phyloP scores from a whole-genome alignment of 2,797 vertebrate genomes.

The Nasua narica region DNA sequence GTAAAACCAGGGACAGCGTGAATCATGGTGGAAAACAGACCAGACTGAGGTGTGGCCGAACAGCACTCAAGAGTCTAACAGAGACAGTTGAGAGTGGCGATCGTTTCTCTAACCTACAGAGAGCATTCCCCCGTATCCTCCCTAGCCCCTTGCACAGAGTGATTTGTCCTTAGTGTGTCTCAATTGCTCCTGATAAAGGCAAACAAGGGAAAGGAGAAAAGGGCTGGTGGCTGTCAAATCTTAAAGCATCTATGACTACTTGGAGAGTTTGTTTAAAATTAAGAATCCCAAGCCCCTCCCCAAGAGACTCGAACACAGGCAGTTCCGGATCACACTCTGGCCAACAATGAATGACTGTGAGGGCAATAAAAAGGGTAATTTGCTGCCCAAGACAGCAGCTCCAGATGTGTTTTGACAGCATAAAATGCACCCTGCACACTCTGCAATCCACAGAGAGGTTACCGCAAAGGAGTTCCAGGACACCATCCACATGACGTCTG shows the following conservation, averaged over 20 bases:
- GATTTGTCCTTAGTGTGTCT: background rate
- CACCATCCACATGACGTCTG: background rate
- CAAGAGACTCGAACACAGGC: background rate
- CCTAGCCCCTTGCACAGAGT: background rate
- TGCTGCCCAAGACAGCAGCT: background rate
- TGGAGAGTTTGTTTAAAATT: background rate
- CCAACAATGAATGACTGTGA: background rate
- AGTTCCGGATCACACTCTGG: background rate
- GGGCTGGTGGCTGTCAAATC: background rate
- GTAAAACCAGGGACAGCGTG: background rate
- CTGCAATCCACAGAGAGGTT: background rate
- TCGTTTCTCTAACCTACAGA: background rate
- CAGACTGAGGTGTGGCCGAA: background rate
- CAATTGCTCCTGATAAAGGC: background rate
- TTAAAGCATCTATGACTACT: background rate
- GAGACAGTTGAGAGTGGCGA: rapidly evolving
- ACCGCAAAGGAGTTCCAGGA: background rate
- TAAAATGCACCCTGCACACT: background rate
- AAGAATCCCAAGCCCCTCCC: background rate
- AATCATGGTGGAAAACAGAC: background rate
- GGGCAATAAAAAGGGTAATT: background rate
- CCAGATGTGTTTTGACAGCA: background rate
- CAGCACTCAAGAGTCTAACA: background rate
- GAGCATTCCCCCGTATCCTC: background rate
- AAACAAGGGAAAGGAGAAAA: background rate